These are phyloP conservation scores for Drosophila pseudoananassae DNA, from an alignment of 1,140 invertebrate genomes.

Conservation along the genomic window DNA sequence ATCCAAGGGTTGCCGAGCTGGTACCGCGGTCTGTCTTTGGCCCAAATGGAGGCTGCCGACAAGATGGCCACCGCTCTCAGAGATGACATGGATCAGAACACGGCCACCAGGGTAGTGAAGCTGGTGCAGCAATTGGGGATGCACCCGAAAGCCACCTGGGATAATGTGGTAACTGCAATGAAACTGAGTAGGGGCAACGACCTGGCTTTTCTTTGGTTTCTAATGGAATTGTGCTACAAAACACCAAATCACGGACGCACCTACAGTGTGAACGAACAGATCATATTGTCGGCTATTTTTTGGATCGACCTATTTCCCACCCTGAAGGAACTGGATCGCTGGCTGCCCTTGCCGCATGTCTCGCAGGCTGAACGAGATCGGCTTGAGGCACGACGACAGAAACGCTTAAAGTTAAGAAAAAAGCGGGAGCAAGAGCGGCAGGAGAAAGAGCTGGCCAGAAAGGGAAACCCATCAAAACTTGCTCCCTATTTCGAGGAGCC, in stretches of 20 bases:
- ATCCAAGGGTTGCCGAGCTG: slow-evolving; percentile 23
- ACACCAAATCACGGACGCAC: slow-evolving; percentile 1
- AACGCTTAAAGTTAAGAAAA: not conserved
- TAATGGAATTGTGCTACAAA: slow-evolving; percentile 70
- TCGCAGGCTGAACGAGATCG: slow-evolving; percentile 5
- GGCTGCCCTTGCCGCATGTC: slow-evolving; percentile 54
- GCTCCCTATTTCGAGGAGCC: slow-evolving; percentile 49
- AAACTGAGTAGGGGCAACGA: slow-evolving; percentile 58
- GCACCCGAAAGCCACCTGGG: slow-evolving; percentile 7
- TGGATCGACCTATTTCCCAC: slow-evolving; percentile 66
- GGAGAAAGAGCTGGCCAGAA: not conserved
- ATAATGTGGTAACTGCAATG: slow-evolving; percentile 20
- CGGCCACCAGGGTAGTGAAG: not conserved
- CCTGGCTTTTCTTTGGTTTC: slow-evolving; percentile 73
- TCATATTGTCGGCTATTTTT: slow-evolving; percentile 67
- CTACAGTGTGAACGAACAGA: slow-evolving; percentile 63
- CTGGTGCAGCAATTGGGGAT: slow-evolving; percentile 44
- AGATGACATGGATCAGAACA: slow-evolving; percentile 49
- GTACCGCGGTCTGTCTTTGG: slow-evolving; percentile 55
- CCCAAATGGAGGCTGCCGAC: slow-evolving; percentile 40
- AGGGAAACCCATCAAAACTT: not conserved
- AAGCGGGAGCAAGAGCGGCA: not conserved
- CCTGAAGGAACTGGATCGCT: slow-evolving; percentile 57
- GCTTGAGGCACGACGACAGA: not conserved
- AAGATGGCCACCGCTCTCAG: not conserved